Evolutionary conservation across 92 coral and sea anemone species (phyloP).

Genomic region (Galaxea fascicularis): DNA sequence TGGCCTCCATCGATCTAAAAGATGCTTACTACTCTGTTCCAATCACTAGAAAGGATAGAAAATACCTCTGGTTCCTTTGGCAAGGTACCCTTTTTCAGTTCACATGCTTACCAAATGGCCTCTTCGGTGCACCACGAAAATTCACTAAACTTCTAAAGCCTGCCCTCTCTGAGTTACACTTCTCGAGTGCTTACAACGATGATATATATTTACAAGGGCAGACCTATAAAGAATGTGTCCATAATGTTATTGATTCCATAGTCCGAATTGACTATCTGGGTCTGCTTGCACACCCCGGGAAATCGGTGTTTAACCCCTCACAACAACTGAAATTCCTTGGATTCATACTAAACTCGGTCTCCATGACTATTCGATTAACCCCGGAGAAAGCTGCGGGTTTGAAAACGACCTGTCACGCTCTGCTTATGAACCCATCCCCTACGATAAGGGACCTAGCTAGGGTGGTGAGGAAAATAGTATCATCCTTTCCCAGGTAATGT

Average conservation of each 20-base stretch:
- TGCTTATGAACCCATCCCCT: too few species aligned
- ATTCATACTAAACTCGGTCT: conserved; percentile 40
- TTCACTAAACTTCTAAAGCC: conserved; percentile 54
- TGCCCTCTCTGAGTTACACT: conserved; percentile 39
- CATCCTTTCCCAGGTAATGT: conserved; percentile 55
- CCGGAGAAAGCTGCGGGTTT: too few species aligned
- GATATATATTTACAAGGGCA: conserved; percentile 45
- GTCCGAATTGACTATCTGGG: conserved; percentile 30
- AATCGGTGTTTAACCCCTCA: conserved; percentile 50
- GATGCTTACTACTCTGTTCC: too few species aligned
- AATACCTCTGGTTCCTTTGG: too few species aligned
- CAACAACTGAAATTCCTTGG: conserved; percentile 29
- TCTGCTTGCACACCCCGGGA: conserved; percentile 43
- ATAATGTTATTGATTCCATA: conserved; percentile 39
- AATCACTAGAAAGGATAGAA: too few species aligned
- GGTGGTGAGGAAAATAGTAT: conserved; percentile 37
- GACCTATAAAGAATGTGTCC: too few species aligned
- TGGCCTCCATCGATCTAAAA: too few species aligned
- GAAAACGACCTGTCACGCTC: too few species aligned
- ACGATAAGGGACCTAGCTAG: too few species aligned
- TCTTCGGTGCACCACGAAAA: conserved; percentile 38
- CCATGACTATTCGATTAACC: too few species aligned
- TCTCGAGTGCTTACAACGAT: conserved; percentile 40
- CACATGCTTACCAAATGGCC: too few species aligned
- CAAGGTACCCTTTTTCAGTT: too few species aligned